Evolutionary conservation across 2,888 invertebrate genomes (phyloP), one percentile per base, ranked within the genome.

Genomic region (Lacanobia oleracea): DNA sequence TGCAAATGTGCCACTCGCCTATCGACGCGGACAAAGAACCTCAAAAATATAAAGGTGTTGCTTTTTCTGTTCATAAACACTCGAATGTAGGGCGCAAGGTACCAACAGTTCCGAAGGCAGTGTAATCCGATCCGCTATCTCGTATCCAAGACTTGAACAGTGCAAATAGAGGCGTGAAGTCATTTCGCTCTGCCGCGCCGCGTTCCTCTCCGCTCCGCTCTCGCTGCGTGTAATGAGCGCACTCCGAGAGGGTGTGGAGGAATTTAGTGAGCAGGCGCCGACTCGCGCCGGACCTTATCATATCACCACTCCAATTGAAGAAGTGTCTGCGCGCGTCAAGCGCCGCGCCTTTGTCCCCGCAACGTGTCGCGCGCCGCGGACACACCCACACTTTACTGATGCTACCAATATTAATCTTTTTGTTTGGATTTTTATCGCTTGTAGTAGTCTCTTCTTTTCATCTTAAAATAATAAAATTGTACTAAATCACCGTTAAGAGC

Each of bases 281-380:
- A 48, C 54, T 16, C 54, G 43, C 62, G 37, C 65, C 60, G 65
- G 61, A 57, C 63, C 62, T 67, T 67, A 72, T 72, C 62, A 57
- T 51, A 72, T 72, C 62, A 57, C 43, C 57, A 40, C 56, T 43
- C 50, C 40, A 72, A 72, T 72, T 67, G 72, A 72, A 72, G 67
- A 72, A 62, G 40, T 66, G 62, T 63, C 62, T n/a, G 56, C 33
- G 43, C 12, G 62, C 57, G 27, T 51, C 51, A 4, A 12, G 51
- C 12, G 51, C 21, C 50, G 48, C 50, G 67, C 72, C 67, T 67
- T 67, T 61, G 61, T 66, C 56, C 50, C 54, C 8, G 53, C 54
- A 54, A 54, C 16, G 16, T 5, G 16, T 50, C 9, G n/a, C n/a
- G 18, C n/a, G 27, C 50, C 18, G 50, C 50, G 50, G 18, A 50